Conservation (phyloP, 2,888 invertebrate genomes). For the Bedellia somnulentella region DNA sequence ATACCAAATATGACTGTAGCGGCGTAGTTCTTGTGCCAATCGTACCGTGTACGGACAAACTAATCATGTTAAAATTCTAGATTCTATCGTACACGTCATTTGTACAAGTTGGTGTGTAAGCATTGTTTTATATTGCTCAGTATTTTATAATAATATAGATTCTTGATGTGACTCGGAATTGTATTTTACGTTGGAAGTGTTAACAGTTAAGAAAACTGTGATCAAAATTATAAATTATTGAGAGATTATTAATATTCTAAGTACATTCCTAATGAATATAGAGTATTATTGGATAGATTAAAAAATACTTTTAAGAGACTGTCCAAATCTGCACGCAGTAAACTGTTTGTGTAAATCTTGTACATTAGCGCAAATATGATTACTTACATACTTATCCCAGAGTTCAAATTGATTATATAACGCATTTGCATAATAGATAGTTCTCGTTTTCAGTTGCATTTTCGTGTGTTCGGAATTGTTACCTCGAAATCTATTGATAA, state of each 20-base stretch:
- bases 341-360: constrained; percentile 9
- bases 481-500: no score
- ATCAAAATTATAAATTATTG: constrained; percentile 62
- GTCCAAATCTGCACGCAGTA: constrained; percentile 20
- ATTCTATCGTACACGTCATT: constrained; percentile 40
- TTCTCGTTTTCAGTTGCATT: constrained; percentile 27
- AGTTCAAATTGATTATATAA: constrained; percentile 36
- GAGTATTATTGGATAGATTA: constrained; percentile 25
- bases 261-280: constrained; percentile 56
- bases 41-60: constrained; percentile 49
- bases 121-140: constrained; percentile 59
- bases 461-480: constrained; percentile 28
- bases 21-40: constrained; percentile 48
- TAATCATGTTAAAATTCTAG: constrained; percentile 50
- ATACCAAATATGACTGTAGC: constrained; percentile 53
- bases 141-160: constrained; percentile 51
- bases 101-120: constrained; percentile 39
- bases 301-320: constrained; percentile 43
- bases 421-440: no score
- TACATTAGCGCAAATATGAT: constrained; percentile 5
- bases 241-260: constrained; percentile 58
- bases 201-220: constrained; percentile 60
- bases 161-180: constrained; percentile 43
- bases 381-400: constrained; percentile 14
- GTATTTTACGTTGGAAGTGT: constrained; percentile 55